Base-by-base conservation (phyloP, 2,113 vertebrate genomes). In the Antigone vipio region DNA sequence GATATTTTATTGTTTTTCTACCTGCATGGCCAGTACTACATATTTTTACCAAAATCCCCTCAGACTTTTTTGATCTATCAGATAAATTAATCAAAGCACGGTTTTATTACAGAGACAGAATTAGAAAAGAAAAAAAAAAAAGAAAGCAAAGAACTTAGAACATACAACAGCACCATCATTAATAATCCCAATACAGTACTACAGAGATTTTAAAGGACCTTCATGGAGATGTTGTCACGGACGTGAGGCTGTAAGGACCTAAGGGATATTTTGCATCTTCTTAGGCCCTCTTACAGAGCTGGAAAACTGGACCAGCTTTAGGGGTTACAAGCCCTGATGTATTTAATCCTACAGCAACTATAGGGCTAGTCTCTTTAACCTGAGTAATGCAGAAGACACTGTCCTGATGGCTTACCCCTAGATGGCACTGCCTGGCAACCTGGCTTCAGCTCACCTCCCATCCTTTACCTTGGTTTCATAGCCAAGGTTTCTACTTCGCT, bases 351-450 rank as follows among this genome's bases (percentile, higher is more conserved):
- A 10, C 13, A n/a, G 9, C 85, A 30, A 2, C 47, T 35, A 24
- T 3, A 32, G 76, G 47, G 35, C 20, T 35, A 17, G 17, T 26
- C 29, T 5, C 44, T 50, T 8, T 4, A 17, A 18, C 9, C 0
- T 4, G 47, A 22, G 11, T 5, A 6, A 22, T 4, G n/a, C 73
- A 26, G 75, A 32, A 53, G 55, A 4, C 45, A 55, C 22, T 32
- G 42, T 89, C 91, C 47, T 47, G 9, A 26, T 12, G 38, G 26
- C 0, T 89, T 38, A n/a, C 94, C 97, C 82, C 94, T 97, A 97
- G 97, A 89, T 96, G 97, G 96, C 96, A 92, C 92, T 96, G 93
- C 91, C 19, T 74, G 77, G 92, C 92, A 97, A 83, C 35, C 66
- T 32, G 94, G 77, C 45, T 88, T 80, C 76, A 15, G 55, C 55